Percentiles rank a stretch among this genome's conserved stretches.
Evolutionary conservation across 2,113 vertebrate genomes (phyloP).

Genomic region (Carassius carassius): DNA sequence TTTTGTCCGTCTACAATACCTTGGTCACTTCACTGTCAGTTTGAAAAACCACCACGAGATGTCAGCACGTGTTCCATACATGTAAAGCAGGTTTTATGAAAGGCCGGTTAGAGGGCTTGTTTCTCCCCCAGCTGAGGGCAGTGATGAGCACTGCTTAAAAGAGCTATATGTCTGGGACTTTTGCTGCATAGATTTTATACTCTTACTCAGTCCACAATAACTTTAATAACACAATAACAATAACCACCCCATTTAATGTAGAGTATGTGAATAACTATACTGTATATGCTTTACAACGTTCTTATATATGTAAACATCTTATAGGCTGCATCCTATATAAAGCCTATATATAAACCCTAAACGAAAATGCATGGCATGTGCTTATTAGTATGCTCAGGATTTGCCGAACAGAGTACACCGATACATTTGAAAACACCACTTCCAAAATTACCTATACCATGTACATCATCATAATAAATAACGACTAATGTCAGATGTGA

Average conservation of each 20-base stretch:
- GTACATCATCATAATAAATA: background rate
- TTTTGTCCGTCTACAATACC: no score
- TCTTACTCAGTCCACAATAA: background rate
- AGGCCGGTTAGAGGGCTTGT: no score
- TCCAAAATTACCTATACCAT: background rate
- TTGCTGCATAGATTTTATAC: background rate
- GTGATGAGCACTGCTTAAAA: background rate
- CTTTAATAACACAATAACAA: no score
- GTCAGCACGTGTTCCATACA: background rate
- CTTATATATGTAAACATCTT: background rate
- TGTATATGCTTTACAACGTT: background rate
- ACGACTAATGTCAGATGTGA: background rate
- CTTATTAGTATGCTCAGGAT: background rate
- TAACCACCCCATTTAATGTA: background rate
- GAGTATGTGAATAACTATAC: background rate
- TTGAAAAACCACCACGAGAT: conserved; percentile 21
- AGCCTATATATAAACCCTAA: background rate
- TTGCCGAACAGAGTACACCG: background rate
- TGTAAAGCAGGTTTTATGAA: background rate
- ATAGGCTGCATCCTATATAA: no score
- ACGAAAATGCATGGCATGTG: background rate
- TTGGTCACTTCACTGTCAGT: no score
- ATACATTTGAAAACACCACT: no score
- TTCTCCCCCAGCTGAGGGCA: background rate
- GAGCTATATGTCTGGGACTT: no score